Percentiles rank a stretch among this genome's conserved stretches.
These are phyloP conservation scores for Drosophila seguyi DNA, from an alignment of 1,140 invertebrate species.

Conservation along the genomic window DNA sequence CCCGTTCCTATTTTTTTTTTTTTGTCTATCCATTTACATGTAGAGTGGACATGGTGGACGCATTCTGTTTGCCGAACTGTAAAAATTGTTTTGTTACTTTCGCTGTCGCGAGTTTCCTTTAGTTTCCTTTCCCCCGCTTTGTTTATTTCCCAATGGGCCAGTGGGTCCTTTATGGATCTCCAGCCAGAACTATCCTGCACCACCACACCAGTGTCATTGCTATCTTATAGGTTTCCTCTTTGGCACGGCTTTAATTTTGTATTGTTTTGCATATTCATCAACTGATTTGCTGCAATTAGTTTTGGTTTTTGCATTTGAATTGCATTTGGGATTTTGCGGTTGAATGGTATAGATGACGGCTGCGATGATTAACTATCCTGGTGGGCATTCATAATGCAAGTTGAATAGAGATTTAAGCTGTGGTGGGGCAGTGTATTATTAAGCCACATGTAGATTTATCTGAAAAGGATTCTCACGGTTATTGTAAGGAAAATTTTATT, in stretches of 20 bases:
- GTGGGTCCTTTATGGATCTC: constrained; percentile 15
- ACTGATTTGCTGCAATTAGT: constrained; percentile 54
- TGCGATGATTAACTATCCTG: constrained; percentile 27
- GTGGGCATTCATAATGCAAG: constrained; percentile 25
- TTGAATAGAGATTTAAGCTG: constrained; percentile 27
- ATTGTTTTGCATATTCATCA: constrained; percentile 67
- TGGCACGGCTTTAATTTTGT: constrained; percentile 39
- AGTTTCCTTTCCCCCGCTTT: constrained; percentile 7
- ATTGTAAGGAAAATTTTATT: neutral
- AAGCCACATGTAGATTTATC: neutral
- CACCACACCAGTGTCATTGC: constrained; percentile 9
- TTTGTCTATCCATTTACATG: constrained; percentile 32
- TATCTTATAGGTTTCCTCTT: constrained; percentile 15
- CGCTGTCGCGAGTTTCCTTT: constrained; percentile 26
- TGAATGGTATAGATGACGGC: constrained; percentile 11
- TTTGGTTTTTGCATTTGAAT: constrained; percentile 56
- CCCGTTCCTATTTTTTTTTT: constrained; percentile 7
- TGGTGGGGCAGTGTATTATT: neutral
- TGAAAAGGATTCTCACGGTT: constrained; percentile 1
- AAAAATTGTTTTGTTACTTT: constrained; percentile 55
- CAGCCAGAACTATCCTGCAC: neutral
- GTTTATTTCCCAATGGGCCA: constrained; percentile 28
- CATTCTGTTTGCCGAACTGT: constrained; percentile 53
- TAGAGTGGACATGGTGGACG: constrained; percentile 51
- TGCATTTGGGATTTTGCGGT: constrained; percentile 35